A percentile compares a stretch with the other conserved stretches of the same genome.
These are phyloP conservation scores for Agonopterix heracliana DNA, from an alignment of 2,888 invertebrate genomes.

Conservation along the genomic window DNA sequence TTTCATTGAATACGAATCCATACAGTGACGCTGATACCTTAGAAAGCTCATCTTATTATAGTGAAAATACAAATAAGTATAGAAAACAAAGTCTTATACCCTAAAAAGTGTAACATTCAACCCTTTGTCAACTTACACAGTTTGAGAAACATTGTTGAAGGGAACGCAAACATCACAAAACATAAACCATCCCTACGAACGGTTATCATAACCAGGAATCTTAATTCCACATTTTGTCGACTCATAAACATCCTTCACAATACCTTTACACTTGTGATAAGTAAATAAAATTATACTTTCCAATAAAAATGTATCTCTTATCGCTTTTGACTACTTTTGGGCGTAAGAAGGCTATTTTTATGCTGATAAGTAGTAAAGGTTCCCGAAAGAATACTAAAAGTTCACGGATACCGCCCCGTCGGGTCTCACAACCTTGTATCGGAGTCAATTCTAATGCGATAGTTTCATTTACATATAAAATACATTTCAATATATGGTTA, in stretches of 20 bases:
- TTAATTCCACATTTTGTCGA: background rate
- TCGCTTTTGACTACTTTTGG: background rate
- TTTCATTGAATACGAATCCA: too few species aligned
- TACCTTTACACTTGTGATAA: too few species aligned
- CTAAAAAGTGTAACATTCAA: too few species aligned
- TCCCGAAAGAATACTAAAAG: slow-evolving; percentile 5
- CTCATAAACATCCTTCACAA: too few species aligned
- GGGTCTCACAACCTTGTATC: background rate
- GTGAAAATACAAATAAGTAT: too few species aligned
- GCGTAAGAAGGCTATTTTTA: slow-evolving; percentile 7
- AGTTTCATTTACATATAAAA: background rate
- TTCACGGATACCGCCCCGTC: slow-evolving; percentile 3
- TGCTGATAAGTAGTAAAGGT: slow-evolving; percentile 6
- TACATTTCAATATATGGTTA: background rate
- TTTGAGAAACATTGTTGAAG: too few species aligned
- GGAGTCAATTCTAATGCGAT: background rate
- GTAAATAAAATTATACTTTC: background rate
- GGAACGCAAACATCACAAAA: background rate
- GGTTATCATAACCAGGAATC: background rate
- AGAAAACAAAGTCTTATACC: too few species aligned
- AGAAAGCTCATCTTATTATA: too few species aligned
- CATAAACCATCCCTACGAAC: slow-evolving; percentile 1
- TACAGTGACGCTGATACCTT: too few species aligned
- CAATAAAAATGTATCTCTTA: slow-evolving; percentile 1
- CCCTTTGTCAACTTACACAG: too few species aligned